Conservation (phyloP, 2,113 vertebrate genomes). For the Taxidea taxus region DNA sequence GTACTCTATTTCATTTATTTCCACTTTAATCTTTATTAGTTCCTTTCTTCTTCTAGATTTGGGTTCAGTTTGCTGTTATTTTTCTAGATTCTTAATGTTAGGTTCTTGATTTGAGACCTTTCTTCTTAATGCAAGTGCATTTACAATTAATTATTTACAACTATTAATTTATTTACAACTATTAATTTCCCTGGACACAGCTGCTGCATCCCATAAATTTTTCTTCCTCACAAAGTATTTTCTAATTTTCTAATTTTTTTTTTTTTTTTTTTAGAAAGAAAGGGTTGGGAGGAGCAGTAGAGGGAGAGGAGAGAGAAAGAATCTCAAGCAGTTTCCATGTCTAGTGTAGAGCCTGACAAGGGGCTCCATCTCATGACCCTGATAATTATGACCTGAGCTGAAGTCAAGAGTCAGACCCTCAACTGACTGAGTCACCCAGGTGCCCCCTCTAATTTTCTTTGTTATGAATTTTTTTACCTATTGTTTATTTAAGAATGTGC, state of each 20-base stretch:
- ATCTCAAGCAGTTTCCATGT: neutral
- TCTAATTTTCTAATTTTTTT: neutral
- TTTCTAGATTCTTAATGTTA: neutral
- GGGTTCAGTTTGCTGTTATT: neutral
- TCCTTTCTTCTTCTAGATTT: neutral
- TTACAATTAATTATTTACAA: neutral
- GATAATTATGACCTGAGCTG: neutral
- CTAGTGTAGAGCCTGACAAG: neutral
- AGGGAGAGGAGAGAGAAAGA: neutral
- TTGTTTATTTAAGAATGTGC: neutral
- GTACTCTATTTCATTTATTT: neutral
- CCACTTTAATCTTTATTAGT: neutral
- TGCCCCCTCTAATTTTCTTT: neutral
- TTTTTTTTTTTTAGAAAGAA: neutral
- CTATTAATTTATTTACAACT: neutral
- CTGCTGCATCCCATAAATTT: neutral
- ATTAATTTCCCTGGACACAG: neutral
- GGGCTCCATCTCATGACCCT: neutral
- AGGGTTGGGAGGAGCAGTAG: neutral
- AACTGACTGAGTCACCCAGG: neutral
- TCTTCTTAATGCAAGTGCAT: neutral
- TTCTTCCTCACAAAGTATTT: neutral
- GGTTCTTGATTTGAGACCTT: neutral
- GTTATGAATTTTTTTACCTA: neutral
- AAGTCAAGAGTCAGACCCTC: neutral